A percentile compares a stretch with the other conserved stretches of the same genome.
These are phyloP conservation scores for Chionodraco myersi DNA, from an alignment of 2,113 vertebrate genomes.

Conservation along the genomic window DNA sequence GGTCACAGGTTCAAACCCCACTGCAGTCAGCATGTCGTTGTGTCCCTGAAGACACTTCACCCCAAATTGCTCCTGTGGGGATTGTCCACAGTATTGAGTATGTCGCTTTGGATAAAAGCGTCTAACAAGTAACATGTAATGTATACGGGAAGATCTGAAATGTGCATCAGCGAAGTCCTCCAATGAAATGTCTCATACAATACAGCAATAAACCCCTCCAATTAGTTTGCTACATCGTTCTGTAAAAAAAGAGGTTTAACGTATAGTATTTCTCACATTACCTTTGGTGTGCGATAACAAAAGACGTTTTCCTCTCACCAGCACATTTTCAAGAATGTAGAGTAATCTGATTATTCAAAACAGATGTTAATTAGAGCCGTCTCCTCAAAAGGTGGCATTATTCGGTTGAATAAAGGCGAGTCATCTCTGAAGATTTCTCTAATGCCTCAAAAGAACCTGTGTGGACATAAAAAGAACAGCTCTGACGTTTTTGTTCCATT, in stretches of 20 bases:
- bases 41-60: no score
- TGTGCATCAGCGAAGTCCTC: not conserved
- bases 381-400: slow-evolving; percentile 49
- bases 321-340: slow-evolving; percentile 25
- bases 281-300: slow-evolving; percentile 41
- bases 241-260: slow-evolving; percentile 32
- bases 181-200: not conserved
- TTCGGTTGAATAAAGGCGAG: slow-evolving; percentile 45
- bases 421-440: slow-evolving; percentile 57
- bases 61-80: no score
- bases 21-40: no score
- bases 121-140: not conserved
- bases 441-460: slow-evolving; percentile 49
- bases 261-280: slow-evolving; percentile 29
- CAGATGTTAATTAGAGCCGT: slow-evolving; percentile 76
- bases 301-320: slow-evolving; percentile 20
- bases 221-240: slow-evolving; percentile 38
- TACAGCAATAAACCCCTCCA: slow-evolving; percentile 23
- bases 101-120: no score
- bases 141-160: not conserved
- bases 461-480: slow-evolving; percentile 57
- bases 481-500: slow-evolving; percentile 52
- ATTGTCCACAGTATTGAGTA: no score
- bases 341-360: slow-evolving; percentile 80
- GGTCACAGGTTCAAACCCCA: no score